These are phyloP conservation scores for Microplitis mediator DNA, from an alignment of 1,140 invertebrate species.

Conservation along the genomic window DNA sequence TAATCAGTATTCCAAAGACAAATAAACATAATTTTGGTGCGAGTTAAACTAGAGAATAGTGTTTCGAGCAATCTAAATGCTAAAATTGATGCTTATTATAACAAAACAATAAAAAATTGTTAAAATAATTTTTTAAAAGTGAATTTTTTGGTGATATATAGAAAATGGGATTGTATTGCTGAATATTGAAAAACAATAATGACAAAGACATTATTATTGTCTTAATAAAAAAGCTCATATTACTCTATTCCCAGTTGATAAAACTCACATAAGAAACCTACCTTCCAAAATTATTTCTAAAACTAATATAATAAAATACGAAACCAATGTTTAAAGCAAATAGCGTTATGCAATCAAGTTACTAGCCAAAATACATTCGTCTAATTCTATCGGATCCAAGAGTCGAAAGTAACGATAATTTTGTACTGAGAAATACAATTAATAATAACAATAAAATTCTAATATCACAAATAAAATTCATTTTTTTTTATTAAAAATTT, in stretches of 20 bases:
- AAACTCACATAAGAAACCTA: conserved; percentile 53
- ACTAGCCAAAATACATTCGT: conserved; percentile 62
- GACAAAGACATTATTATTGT: not conserved
- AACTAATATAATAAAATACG: conserved; percentile 58
- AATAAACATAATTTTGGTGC: conserved; percentile 21
- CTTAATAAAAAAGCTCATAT: conserved; percentile 17
- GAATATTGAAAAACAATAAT: not conserved
- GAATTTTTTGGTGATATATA: not conserved
- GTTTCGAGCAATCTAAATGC: conserved; percentile 14
- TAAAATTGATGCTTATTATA: not conserved
- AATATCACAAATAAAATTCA: too few species aligned
- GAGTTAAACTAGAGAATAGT: conserved; percentile 47
- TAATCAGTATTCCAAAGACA: conserved; percentile 23
- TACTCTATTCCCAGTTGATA: conserved; percentile 47
- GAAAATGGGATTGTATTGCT: not conserved
- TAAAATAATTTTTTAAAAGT: not conserved
- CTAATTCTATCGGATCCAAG: conserved; percentile 54
- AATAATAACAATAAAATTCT: too few species aligned
- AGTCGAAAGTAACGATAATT: conserved; percentile 18
- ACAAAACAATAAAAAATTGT: not conserved
- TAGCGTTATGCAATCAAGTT: conserved; percentile 63
- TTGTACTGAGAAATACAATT: not conserved
- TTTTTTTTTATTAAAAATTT: not conserved
- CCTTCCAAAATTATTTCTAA: conserved; percentile 55
- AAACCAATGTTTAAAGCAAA: conserved; percentile 62